phyloP scores from a whole-genome alignment of 2,888 invertebrate species.

The Acronicta aceris region DNA sequence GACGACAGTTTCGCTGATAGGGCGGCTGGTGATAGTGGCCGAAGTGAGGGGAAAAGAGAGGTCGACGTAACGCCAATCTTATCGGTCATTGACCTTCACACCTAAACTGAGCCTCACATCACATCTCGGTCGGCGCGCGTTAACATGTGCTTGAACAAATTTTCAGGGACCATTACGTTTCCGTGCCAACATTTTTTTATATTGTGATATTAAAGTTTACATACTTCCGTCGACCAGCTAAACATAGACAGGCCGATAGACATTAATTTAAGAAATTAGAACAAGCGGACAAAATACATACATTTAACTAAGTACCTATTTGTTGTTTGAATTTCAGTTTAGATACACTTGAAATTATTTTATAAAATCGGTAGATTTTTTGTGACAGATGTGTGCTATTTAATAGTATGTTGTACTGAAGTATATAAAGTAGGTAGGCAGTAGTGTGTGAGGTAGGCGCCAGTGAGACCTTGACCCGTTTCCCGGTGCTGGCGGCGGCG shows the following conservation, averaged over 20 bases:
- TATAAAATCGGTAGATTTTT: constrained; percentile 23
- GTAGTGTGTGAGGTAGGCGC: constrained; percentile 75
- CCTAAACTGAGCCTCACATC: constrained; percentile 87
- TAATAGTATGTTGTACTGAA: constrained; percentile 6
- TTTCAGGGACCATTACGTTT: constrained; percentile 69
- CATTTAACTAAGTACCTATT: constrained; percentile 18
- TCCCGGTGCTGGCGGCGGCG: constrained; percentile 62
- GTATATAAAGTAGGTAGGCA: constrained; percentile 60
- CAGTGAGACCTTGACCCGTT: constrained; percentile 83
- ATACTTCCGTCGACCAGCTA: constrained; percentile 47
- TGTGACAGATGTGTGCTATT: constrained; percentile 43
- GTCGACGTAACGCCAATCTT: constrained; percentile 82
- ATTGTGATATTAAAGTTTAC: constrained; percentile 53
- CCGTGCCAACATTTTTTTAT: constrained; percentile 54
- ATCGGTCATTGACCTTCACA: constrained; percentile 88
- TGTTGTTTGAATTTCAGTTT: constrained; percentile 21
- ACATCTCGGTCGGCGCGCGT: constrained; percentile 78
- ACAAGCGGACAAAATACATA: constrained; percentile 9
- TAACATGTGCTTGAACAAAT: constrained; percentile 67
- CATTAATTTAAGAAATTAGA: constrained; percentile 44
- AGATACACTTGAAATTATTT: constrained; percentile 4
- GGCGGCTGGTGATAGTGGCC: constrained; percentile 68
- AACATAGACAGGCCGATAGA: constrained; percentile 47
- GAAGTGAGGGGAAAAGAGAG: constrained; percentile 73
- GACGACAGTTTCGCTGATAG: constrained; percentile 68